Conservation (phyloP, 2,888 invertebrate species). For the Stenichneumon culpator region DNA sequence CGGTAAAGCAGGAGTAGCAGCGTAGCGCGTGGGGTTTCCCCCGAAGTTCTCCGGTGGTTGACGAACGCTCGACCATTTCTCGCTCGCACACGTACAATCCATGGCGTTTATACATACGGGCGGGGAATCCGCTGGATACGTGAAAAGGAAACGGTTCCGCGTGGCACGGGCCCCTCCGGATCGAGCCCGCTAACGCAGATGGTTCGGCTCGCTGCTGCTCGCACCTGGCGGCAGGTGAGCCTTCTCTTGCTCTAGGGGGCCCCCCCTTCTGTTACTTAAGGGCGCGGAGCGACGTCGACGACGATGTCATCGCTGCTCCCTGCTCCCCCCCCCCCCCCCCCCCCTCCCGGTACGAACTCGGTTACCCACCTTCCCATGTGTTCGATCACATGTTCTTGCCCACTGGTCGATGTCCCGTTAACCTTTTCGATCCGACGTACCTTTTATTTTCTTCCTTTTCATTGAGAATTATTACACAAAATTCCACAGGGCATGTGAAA, state of each 20-base stretch:
- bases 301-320: slow-evolving; percentile 37
- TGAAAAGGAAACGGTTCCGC: slow-evolving; percentile 75
- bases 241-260: slow-evolving; percentile 72
- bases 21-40: slow-evolving; percentile 44
- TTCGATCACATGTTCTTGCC: slow-evolving; percentile 63
- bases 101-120: slow-evolving; percentile 58
- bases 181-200: slow-evolving; percentile 76
- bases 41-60: slow-evolving; percentile 5
- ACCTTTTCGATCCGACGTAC: slow-evolving; percentile 5
- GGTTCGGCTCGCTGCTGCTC: slow-evolving; percentile 72
- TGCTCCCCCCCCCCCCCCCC: not conserved
- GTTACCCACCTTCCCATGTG: slow-evolving; percentile 48
- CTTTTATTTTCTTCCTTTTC: not conserved
- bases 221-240: slow-evolving; percentile 82
- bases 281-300: slow-evolving; percentile 31
- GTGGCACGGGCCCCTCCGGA: slow-evolving; percentile 77
- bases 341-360: slow-evolving; percentile 7
- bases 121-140: slow-evolving; percentile 57
- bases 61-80: slow-evolving; percentile 19
- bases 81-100: slow-evolving; percentile 2
- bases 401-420: slow-evolving; percentile 40
- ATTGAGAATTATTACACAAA: not conserved
- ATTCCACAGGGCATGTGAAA: too few species aligned
- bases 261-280: slow-evolving; percentile 65
- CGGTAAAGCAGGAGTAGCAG: slow-evolving; percentile 21